phyloP scores from a whole-genome alignment of 2,113 vertebrate genomes.

The Cryptomyrus ogoouensis region DNA sequence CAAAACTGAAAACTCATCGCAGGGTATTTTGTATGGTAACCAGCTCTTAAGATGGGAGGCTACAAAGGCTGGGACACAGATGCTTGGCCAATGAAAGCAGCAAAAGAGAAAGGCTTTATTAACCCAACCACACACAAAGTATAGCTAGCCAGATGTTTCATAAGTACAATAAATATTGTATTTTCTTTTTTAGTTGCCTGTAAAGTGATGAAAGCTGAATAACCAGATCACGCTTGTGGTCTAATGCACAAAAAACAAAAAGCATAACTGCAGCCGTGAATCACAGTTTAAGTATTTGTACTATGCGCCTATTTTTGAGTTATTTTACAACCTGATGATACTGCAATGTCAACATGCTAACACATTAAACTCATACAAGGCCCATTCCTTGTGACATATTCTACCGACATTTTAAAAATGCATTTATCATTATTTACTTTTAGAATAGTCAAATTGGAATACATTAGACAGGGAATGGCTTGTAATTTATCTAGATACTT shows the following conservation, averaged over 20 bases:
- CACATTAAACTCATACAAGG: neutral
- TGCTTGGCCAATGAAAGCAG: neutral
- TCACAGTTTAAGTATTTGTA: neutral
- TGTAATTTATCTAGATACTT: neutral
- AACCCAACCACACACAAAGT: neutral
- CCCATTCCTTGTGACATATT: neutral
- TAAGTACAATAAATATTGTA: conserved; percentile 11
- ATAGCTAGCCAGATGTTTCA: neutral
- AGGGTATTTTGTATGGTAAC: neutral
- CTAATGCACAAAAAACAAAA: neutral
- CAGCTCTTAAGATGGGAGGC: neutral
- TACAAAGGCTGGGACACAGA: neutral
- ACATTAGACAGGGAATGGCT: neutral
- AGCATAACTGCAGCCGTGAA: neutral
- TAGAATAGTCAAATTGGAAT: neutral
- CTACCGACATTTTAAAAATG: neutral
- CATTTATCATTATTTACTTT: neutral
- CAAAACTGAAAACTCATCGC: neutral
- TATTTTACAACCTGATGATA: neutral
- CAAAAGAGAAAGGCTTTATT: neutral
- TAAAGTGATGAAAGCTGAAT: neutral
- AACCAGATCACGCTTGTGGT: neutral
- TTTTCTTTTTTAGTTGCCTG: conserved; percentile 3
- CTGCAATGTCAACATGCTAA: neutral
- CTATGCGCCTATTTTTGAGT: neutral